A percentile compares a stretch with the other conserved stretches of the same genome.
Conservation (phyloP, 2,113 vertebrate species). For the Psophia crepitans region DNA sequence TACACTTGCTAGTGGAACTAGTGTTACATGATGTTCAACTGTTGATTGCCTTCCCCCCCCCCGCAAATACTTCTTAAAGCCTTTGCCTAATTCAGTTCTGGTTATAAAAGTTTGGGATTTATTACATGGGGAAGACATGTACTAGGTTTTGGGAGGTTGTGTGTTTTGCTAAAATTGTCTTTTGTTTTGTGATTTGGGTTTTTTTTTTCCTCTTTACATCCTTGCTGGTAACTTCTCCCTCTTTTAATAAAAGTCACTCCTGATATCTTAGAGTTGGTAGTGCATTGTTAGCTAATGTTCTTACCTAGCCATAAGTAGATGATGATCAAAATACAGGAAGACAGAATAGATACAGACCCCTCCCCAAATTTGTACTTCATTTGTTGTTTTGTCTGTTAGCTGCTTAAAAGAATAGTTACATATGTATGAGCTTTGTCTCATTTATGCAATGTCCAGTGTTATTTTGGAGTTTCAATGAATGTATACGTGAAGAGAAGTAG, state of each 20-base stretch:
- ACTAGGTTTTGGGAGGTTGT: not conserved
- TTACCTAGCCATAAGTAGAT: not conserved
- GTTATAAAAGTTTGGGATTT: not conserved
- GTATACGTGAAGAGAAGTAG: constrained; percentile 23
- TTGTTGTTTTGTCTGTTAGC: constrained; percentile 43
- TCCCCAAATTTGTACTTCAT: not conserved
- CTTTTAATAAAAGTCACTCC: not conserved
- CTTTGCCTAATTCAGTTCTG: not conserved
- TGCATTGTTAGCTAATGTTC: not conserved
- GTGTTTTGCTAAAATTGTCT: not conserved
- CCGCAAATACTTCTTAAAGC: not conserved
- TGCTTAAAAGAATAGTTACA: constrained; percentile 17
- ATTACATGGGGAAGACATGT: not conserved
- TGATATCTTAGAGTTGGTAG: not conserved
- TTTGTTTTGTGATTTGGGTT: not conserved
- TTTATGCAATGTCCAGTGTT: constrained; percentile 14
- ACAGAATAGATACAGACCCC: not conserved
- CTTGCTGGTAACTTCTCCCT: not conserved
- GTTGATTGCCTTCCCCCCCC: not conserved
- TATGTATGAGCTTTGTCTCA: constrained; percentile 49
- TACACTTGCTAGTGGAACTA: not conserved
- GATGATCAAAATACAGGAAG: not conserved
- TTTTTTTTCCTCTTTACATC: not conserved
- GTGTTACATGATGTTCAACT: not conserved
- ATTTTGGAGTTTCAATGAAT: constrained; percentile 40